These are phyloP conservation scores for Manis crassicaudata DNA, from an alignment of 2,797 vertebrate species.

Conservation along the genomic window DNA sequence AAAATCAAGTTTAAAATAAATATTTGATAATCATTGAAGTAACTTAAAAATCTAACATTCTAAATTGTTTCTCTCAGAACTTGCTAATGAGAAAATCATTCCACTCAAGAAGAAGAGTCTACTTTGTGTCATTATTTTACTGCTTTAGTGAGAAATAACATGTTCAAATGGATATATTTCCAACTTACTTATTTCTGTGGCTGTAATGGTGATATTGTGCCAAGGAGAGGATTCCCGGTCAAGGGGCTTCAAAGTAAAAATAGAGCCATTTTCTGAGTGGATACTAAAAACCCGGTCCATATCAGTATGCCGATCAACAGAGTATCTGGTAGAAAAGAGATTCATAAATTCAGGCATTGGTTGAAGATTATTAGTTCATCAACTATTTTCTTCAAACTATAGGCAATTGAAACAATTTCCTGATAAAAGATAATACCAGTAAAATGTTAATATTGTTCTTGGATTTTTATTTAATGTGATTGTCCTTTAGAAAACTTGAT, in stretches of 20 bases:
- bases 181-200: constrained; percentile 95
- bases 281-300: constrained; percentile 95
- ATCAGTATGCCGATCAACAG: constrained; percentile 95
- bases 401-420: background rate
- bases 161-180: background rate
- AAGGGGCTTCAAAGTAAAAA: constrained; percentile 93
- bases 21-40: background rate
- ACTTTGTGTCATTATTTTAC: background rate
- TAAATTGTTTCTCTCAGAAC: background rate
- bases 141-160: background rate
- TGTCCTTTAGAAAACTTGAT: background rate
- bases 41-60: background rate
- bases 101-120: background rate
- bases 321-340: constrained; percentile 90
- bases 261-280: constrained; percentile 94
- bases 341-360: background rate
- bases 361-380: background rate
- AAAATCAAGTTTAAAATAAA: constrained; percentile 25
- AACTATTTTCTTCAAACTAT: background rate
- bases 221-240: constrained; percentile 96
- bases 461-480: background rate
- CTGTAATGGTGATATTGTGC: constrained; percentile 97
- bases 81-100: background rate
- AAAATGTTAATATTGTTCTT: background rate
- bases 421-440: background rate